Percentiles rank a stretch among this genome's conserved stretches.
phyloP scores from a whole-genome alignment of 1,140 invertebrate species.

The Cotesia typhae region DNA sequence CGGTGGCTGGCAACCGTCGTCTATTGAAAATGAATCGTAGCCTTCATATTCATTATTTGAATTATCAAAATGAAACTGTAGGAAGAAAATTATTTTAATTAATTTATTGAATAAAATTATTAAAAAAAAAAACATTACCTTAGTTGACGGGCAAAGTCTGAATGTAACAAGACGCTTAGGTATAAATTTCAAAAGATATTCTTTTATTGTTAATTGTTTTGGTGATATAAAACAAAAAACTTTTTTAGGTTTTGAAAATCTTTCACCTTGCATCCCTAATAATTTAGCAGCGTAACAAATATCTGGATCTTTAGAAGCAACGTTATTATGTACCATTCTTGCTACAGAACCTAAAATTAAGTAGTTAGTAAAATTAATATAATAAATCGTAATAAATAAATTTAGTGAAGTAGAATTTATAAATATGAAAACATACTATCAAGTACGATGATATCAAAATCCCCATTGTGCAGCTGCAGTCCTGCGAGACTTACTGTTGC shows the following conservation, averaged over 20 bases:
- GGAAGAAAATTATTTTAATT: conserved; percentile 42
- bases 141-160: conserved; percentile 90
- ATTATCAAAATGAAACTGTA: conserved; percentile 72
- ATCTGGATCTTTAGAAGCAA: conserved; percentile 83
- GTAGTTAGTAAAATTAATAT: conserved; percentile 18
- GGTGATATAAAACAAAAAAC: conserved; percentile 88
- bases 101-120: conserved; percentile 25
- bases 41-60: conserved; percentile 63
- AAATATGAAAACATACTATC: conserved; percentile 73
- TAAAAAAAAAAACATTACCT: conserved; percentile 67
- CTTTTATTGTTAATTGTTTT: conserved; percentile 90
- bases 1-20: conserved; percentile 89
- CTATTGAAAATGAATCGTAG: conserved; percentile 77
- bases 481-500: conserved; percentile 83
- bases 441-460: conserved; percentile 92
- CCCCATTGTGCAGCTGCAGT: conserved; percentile 84
- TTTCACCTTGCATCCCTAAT: conserved; percentile 75
- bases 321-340: conserved; percentile 85
- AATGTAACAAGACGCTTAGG: conserved; percentile 92
- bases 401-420: conserved; percentile 17
- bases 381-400: not conserved
- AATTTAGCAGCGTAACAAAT: conserved; percentile 88
- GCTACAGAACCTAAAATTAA: conserved; percentile 69
- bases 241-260: conserved; percentile 79
- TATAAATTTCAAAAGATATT: conserved; percentile 91